Conservation (phyloP, 1,140 invertebrate genomes). For the Nylanderia fulva region DNA sequence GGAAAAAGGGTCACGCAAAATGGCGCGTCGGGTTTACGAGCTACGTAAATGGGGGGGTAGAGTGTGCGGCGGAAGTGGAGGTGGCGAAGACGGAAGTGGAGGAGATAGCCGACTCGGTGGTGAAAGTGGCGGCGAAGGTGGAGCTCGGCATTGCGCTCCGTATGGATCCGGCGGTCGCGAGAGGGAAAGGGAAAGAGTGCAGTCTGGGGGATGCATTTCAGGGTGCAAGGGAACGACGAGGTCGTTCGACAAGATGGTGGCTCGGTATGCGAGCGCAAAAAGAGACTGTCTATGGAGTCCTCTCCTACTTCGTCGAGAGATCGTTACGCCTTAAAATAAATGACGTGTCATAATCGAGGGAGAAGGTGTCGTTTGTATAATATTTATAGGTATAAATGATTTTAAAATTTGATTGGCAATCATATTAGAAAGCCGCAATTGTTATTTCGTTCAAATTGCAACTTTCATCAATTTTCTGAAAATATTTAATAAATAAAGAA, state of each 20-base stretch:
- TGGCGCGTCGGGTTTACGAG: constrained; percentile 55
- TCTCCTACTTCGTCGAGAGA: not conserved
- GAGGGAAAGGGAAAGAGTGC: constrained; percentile 41
- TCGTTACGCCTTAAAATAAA: constrained; percentile 7
- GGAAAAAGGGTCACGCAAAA: constrained; percentile 60
- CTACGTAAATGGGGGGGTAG: not conserved
- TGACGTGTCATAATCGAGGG: not conserved
- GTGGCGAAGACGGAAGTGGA: constrained; percentile 41
- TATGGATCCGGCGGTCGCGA: constrained; percentile 27
- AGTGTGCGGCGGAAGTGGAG: constrained; percentile 20
- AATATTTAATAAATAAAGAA: not conserved
- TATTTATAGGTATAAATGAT: not conserved
- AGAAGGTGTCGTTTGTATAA: not conserved
- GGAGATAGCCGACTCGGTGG: constrained; percentile 13
- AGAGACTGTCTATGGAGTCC: constrained; percentile 25
- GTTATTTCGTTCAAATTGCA: not conserved
- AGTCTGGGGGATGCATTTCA: constrained; percentile 24
- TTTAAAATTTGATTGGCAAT: not conserved
- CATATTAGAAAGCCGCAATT: not conserved
- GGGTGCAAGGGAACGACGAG: constrained; percentile 19
- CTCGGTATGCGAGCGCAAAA: not conserved
- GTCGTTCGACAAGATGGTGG: constrained; percentile 44
- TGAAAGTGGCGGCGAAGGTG: constrained; percentile 55
- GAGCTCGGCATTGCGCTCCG: constrained; percentile 40
- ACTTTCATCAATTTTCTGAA: not conserved